A percentile compares a stretch with the other conserved stretches of the same genome.
These are phyloP conservation scores for Masnerella sp. DNA, from an alignment of 2,888 invertebrate genomes.

Conservation along the genomic window DNA sequence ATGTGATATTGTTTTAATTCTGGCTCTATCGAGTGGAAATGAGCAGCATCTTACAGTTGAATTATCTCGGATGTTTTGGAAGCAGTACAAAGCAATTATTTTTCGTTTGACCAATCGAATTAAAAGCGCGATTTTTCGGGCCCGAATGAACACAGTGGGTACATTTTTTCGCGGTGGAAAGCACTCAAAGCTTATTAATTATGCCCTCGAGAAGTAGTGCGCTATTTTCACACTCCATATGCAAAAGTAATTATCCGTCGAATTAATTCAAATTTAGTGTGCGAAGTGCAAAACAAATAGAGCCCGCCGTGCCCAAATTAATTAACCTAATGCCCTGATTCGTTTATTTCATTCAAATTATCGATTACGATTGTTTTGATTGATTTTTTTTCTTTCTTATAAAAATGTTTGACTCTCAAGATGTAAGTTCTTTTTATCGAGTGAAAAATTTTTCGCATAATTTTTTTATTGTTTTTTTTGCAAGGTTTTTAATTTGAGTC, in stretches of 20 bases:
- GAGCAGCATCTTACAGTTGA: too few species aligned
- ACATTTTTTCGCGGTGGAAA: not conserved
- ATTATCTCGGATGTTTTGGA: too few species aligned
- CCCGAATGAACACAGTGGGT: not conserved
- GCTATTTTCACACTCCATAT: constrained; percentile 24
- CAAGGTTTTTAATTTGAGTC: too few species aligned
- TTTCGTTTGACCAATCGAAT: too few species aligned
- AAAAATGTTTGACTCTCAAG: too few species aligned
- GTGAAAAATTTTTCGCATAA: too few species aligned
- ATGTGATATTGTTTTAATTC: too few species aligned
- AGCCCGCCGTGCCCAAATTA: constrained; percentile 14
- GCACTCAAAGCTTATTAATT: not conserved
- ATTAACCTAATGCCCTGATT: constrained; percentile 36
- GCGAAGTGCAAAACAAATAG: constrained; percentile 22
- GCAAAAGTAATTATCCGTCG: constrained; percentile 37
- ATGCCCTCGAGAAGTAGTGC: not conserved
- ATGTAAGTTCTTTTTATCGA: too few species aligned
- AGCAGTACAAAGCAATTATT: too few species aligned
- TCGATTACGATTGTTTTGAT: not conserved
- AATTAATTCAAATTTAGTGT: constrained; percentile 28
- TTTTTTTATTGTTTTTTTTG: too few species aligned
- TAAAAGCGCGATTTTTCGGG: not conserved
- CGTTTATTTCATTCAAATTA: constrained; percentile 1
- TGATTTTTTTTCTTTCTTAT: too few species aligned
- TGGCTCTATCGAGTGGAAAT: too few species aligned